Percentiles rank a stretch among this genome's conserved stretches.
Conservation (phyloP, 1,140 invertebrate genomes). For the Camponotus floridanus region DNA sequence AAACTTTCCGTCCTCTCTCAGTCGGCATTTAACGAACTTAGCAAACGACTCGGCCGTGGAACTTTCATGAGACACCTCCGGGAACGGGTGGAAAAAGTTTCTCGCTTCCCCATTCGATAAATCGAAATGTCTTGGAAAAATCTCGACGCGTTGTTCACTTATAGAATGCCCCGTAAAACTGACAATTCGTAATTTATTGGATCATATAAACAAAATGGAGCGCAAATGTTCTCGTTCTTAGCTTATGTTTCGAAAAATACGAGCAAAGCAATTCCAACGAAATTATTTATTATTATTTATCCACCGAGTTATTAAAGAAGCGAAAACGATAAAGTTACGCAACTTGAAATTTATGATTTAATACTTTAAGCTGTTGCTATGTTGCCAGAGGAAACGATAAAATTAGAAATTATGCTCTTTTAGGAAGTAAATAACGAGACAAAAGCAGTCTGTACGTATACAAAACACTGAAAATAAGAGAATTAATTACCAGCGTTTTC, state of each 20-base stretch:
- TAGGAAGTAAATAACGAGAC: constrained; percentile 23
- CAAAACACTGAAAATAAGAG: constrained; percentile 15
- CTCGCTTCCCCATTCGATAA: constrained; percentile 5
- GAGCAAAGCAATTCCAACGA: not conserved
- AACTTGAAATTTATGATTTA: constrained; percentile 45
- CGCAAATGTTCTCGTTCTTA: not conserved
- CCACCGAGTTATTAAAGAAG: constrained; percentile 2
- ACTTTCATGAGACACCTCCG: constrained; percentile 2
- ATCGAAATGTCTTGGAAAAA: constrained; percentile 21
- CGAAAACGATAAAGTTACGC: constrained; percentile 43
- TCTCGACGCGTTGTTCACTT: constrained; percentile 1
- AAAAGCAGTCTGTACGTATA: constrained; percentile 30
- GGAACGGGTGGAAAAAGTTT: constrained; percentile 30
- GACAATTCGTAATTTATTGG: constrained; percentile 21
- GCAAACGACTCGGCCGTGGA: constrained; percentile 18
- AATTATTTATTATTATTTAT: constrained; percentile 30
- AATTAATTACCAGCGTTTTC: constrained; percentile 25
- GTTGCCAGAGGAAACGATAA: constrained; percentile 31
- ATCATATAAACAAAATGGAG: constrained; percentile 1
- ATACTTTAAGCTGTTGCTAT: constrained; percentile 27
- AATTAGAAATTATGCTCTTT: constrained; percentile 58
- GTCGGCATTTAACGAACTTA: constrained; percentile 64
- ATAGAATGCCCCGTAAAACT: constrained; percentile 33
- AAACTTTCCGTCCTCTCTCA: constrained; percentile 50
- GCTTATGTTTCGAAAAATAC: not conserved